Conservation (phyloP, 2,113 vertebrate genomes). For the Talpa occidentalis region DNA sequence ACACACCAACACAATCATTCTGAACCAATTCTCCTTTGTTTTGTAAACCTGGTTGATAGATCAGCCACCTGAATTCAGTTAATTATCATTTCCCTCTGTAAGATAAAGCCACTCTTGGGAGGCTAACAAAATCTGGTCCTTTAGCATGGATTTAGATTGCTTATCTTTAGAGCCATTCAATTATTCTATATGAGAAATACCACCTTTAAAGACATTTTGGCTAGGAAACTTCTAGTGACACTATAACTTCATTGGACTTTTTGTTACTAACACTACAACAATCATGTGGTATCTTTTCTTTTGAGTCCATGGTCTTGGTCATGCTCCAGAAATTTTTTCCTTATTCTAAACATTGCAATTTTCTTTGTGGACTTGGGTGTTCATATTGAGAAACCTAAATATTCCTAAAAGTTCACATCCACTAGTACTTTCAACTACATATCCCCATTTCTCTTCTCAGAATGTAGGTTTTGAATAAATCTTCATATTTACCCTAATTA, state of each 20-base stretch:
- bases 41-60: not conserved
- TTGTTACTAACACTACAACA: not conserved
- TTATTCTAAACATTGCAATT: constrained; percentile 34
- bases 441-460: not conserved
- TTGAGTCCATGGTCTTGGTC: not conserved
- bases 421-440: not conserved
- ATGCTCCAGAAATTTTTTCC: not conserved
- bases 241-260: not conserved
- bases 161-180: not conserved
- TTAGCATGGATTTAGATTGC: not conserved
- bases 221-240: not conserved
- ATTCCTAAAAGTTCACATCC: not conserved
- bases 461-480: constrained; percentile 6
- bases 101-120: not conserved
- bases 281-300: not conserved
- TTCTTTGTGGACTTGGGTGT: not conserved
- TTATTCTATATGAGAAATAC: constrained; percentile 21
- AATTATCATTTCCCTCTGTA: not conserved
- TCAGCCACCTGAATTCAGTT: not conserved
- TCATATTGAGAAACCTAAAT: not conserved
- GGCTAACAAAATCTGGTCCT: constrained; percentile 10
- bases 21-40: constrained; percentile 8
- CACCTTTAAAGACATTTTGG: not conserved
- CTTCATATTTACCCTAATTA: constrained; percentile 4
- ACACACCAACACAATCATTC: not conserved